Base-by-base conservation (phyloP, 2,113 vertebrate species). In the Lycaon pictus region DNA sequence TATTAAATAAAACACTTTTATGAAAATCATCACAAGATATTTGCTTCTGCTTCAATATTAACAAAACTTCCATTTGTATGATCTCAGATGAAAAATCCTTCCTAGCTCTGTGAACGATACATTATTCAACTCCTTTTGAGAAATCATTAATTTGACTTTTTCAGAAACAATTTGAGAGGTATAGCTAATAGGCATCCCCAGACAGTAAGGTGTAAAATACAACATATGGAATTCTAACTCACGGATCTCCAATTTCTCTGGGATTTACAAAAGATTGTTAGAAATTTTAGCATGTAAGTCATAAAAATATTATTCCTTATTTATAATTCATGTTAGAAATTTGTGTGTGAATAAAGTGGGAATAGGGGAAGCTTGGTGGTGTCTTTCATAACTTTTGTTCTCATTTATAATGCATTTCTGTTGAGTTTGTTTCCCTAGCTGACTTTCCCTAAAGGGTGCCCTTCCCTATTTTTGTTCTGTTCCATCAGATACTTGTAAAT, bases 271-370 rank as follows among this genome's bases (percentile, higher is more conserved):
- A 5, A 7, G 20, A 23, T 81, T 77, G 27, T 79, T 80, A 95
- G 16, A 92, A 93, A 89, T 22, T 62, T 88, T 90, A 96, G 22
- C 10, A 23, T 25, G 10, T 55, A 84, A 79, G 27, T 53, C 80
- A 82, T 85, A 96, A 92, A 96, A 97, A 86, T 88, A 88, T 80
- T 93, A 91, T 86, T 71, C 12, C n/a, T 79, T 87, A 56, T 96
- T 97, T 87, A 92, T 96, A 90, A 94, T 97, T 95, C 82, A 95
- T 82, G 22, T 69, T 56, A 51, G 13, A 88, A 93, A 96, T 95
- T 60, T 77, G 27, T 85, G 51, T 92, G 48, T 92, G 88, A 95
- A 82, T 92, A 80, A 90, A 85, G 25, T 58, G 37, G 81, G 23
- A 93, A 87, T 35, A 82, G 85, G 32, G 82, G 88, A 82, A 82